Base-by-base conservation (phyloP, 2,888 invertebrate genomes). In the Agrochola macilenta region DNA sequence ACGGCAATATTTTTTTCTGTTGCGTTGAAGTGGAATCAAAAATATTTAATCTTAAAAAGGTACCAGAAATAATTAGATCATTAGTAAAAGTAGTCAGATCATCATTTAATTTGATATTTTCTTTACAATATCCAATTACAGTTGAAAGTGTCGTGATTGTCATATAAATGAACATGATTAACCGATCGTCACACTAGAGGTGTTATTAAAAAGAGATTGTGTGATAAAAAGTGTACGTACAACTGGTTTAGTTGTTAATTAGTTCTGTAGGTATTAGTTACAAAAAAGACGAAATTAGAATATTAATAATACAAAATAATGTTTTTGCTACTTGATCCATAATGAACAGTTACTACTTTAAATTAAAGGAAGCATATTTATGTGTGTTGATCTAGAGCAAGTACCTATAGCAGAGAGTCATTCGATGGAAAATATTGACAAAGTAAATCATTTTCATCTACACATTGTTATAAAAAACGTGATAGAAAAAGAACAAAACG, bases 131-230 rank as follows among this genome's bases (percentile, higher is more conserved):
- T 86, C 71, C 11, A 4, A 65, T 85, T 74, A 63, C 82, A 69
- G 52, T 61, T 30, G 39, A 54, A 76, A 58, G 73, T 84, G 79
- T 74, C 54, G 43, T 39, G 52, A 65, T 52, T 74, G 78, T 80
- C 83, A 78, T 60, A 76, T 80, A 69, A 85, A 85, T 80, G 20
- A 77, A 60, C 49, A 71, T 63, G 61, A 77, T 71, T 43, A 52
- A 61, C 61, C 57, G 60, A 58, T 70, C 9, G 66, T 57, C 26
- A 73, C n/a, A 49, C 49, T 52, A 26, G 1, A 57, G n/a, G 39
- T 60, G 46, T 61, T 2, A 49, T 26, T 30, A 23, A 52, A 43
- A 58, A 30, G 65, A 74, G 14, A 23, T 5, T 72, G 1, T 52
- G 43, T 23, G 2, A 23, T 30, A 49, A 57, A 65, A 63, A 73